Evolutionary conservation across 2,888 invertebrate genomes (phyloP).

Genomic region (Actias luna): DNA sequence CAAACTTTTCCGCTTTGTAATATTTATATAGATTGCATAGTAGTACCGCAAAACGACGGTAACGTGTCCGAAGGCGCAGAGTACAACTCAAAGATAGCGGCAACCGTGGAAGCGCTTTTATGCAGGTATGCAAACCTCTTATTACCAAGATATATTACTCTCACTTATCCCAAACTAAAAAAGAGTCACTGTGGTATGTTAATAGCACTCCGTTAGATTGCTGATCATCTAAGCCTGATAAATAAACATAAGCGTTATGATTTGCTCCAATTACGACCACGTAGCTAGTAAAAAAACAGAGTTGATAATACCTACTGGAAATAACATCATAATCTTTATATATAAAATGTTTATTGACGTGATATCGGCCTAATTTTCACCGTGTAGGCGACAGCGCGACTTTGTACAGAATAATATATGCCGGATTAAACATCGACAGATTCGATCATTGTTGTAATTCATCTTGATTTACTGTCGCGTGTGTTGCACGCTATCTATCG

Average conservation of each 20-base stretch:
- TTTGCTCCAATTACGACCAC: neutral
- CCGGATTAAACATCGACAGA: conserved; percentile 61
- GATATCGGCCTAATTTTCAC: conserved; percentile 23
- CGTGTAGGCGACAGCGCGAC: conserved; percentile 35
- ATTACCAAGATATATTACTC: too few relatives aligned
- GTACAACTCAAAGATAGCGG: too few relatives aligned
- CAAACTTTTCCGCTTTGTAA: too few relatives aligned
- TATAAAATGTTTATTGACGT: conserved; percentile 14
- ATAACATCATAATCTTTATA: conserved; percentile 9
- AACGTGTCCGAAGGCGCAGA: too few relatives aligned
- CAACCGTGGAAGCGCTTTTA: too few relatives aligned
- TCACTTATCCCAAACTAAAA: too few relatives aligned
- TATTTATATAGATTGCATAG: too few relatives aligned
- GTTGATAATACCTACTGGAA: neutral
- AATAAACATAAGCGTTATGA: neutral
- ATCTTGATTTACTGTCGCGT: conserved; percentile 73
- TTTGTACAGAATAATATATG: conserved; percentile 59
- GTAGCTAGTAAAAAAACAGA: neutral
- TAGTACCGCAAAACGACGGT: too few relatives aligned
- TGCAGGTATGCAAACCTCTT: too few relatives aligned
- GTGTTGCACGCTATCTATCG: conserved; percentile 57
- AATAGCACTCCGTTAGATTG: too few relatives aligned
- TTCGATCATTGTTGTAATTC: conserved; percentile 72
- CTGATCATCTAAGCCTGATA: too few relatives aligned
- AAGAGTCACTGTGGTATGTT: too few relatives aligned